Evolutionary conservation across 2,888 invertebrate genomes (phyloP).

Genomic region (Meliscaeva auricollis): DNA sequence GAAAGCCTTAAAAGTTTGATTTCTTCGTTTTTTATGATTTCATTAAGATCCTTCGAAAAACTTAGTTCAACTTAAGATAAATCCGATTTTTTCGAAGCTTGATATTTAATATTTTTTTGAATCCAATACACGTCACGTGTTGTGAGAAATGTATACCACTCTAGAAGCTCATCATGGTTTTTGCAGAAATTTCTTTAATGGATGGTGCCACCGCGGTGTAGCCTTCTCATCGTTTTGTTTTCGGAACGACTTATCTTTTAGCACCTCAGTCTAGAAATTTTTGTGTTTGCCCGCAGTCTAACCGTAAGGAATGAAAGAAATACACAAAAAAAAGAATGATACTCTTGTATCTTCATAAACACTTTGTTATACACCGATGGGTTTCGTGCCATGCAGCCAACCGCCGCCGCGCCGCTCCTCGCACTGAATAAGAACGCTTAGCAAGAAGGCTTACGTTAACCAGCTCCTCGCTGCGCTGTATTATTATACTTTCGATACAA

Average conservation of each 20-base stretch:
- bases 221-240: slow-evolving; percentile 7
- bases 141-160: background rate
- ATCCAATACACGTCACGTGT: background rate
- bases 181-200: slow-evolving; percentile 51
- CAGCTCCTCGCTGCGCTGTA: slow-evolving; percentile 18
- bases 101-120: background rate
- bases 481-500: slow-evolving; percentile 55
- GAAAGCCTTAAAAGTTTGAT: too few relatives aligned
- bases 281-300: slow-evolving; percentile 26
- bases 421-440: background rate
- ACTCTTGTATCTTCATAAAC: slow-evolving; percentile 63
- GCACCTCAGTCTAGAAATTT: slow-evolving; percentile 38
- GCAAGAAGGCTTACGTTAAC: slow-evolving; percentile 27
- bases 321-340: slow-evolving; percentile 13
- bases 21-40: too few relatives aligned
- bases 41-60: too few relatives aligned
- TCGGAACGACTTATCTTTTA: slow-evolving; percentile 42
- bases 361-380: slow-evolving; percentile 53
- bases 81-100: too few relatives aligned
- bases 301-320: slow-evolving; percentile 20
- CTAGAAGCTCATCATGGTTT: slow-evolving; percentile 12
- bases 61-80: too few relatives aligned
- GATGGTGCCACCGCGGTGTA: slow-evolving; percentile 22
- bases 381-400: background rate
- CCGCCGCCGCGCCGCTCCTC: too few relatives aligned